phyloP scores from a whole-genome alignment of 2,113 vertebrate genomes.

The Pelecanus crispus region DNA sequence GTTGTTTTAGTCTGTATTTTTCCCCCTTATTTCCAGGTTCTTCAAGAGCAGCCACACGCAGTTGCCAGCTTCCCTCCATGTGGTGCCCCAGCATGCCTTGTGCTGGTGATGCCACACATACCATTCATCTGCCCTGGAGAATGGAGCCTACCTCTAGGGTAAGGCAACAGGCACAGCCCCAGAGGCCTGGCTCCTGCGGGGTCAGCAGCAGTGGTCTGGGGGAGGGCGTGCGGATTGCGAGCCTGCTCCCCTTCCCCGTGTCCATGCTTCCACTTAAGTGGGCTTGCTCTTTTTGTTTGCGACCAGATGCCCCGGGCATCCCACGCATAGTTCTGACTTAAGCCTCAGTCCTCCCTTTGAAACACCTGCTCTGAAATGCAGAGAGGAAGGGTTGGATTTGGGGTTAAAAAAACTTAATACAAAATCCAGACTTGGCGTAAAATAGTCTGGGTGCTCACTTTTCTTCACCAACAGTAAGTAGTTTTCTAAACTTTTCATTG shows the following conservation, averaged over 20 bases:
- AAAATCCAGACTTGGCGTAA: neutral
- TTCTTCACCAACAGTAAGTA: neutral
- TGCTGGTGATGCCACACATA: constrained; percentile 9
- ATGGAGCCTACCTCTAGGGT: neutral
- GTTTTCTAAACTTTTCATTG: neutral
- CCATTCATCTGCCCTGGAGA: constrained; percentile 1
- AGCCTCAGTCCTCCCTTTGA: neutral
- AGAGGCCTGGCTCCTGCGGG: neutral
- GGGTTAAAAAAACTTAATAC: neutral
- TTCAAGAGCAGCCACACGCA: neutral
- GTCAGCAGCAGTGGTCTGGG: neutral
- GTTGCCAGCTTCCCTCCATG: constrained; percentile 5
- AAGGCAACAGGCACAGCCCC: neutral
- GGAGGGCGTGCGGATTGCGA: neutral
- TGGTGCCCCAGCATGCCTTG: constrained; percentile 24
- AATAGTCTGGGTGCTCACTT: neutral
- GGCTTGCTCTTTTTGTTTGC: neutral
- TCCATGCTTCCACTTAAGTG: neutral
- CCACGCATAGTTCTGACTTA: neutral
- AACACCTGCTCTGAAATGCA: neutral
- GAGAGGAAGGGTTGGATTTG: neutral
- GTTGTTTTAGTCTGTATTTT: neutral
- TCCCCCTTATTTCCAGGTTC: constrained; percentile 28
- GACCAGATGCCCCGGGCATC: neutral
- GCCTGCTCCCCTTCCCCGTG: neutral